Percentiles rank a stretch among this genome's conserved stretches.
These are phyloP conservation scores for Cettia cetti DNA, from an alignment of 2,113 vertebrate genomes.

Conservation along the genomic window DNA sequence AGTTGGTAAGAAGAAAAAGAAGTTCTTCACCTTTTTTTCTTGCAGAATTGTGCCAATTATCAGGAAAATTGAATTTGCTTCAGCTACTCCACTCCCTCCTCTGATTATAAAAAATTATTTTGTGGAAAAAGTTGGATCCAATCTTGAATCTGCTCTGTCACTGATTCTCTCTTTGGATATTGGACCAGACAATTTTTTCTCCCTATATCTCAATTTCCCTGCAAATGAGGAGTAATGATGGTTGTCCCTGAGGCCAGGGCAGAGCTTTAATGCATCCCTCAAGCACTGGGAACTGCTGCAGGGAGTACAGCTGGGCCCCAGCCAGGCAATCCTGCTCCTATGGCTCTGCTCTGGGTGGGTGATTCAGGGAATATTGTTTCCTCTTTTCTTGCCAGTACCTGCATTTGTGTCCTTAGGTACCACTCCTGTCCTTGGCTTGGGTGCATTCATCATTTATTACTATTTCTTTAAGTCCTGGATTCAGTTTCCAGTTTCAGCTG, in stretches of 20 bases:
- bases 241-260: background rate
- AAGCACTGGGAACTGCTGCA: background rate
- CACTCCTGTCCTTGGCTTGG: background rate
- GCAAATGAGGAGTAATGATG: background rate
- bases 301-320: background rate
- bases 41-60: background rate
- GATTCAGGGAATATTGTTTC: background rate
- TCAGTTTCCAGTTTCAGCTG: background rate
- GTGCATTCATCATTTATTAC: fast-evolving
- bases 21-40: background rate
- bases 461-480: background rate
- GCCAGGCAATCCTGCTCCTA: background rate
- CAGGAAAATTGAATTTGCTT: background rate
- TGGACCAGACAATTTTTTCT: background rate
- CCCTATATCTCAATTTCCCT: background rate
- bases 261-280: background rate
- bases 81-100: background rate
- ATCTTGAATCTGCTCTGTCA: background rate
- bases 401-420: background rate
- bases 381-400: background rate
- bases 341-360: background rate
- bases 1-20: background rate
- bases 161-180: background rate
- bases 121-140: background rate
- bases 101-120: background rate